phyloP scores from a whole-genome alignment of 2,888 invertebrate genomes.

The Petrolisthes manimaculis region DNA sequence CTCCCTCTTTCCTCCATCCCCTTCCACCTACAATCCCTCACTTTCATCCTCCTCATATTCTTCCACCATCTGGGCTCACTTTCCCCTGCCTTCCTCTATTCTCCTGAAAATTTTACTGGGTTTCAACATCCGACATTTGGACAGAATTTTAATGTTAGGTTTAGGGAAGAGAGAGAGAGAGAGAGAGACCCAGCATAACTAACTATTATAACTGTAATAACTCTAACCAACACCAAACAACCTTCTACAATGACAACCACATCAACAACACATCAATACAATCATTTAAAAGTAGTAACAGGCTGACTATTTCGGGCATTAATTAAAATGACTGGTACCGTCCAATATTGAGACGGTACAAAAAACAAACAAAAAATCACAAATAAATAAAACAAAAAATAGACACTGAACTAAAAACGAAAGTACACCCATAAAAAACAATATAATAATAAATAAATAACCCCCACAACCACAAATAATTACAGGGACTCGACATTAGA shows the following conservation, averaged over 20 bases:
- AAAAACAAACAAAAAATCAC: background rate
- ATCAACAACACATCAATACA: too few relatives aligned
- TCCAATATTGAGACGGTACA: too few relatives aligned
- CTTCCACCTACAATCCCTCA: background rate
- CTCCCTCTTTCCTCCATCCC: background rate
- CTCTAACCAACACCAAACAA: too few relatives aligned
- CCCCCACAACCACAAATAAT: too few relatives aligned
- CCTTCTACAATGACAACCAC: too few relatives aligned
- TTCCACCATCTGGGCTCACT: too few relatives aligned
- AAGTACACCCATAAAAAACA: background rate
- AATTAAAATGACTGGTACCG: too few relatives aligned
- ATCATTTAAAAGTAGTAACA: too few relatives aligned
- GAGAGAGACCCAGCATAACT: background rate
- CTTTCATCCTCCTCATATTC: background rate
- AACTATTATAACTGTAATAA: too few relatives aligned
- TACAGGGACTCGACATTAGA: too few relatives aligned
- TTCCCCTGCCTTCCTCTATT: background rate
- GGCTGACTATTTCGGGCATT: too few relatives aligned
- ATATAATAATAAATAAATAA: too few relatives aligned
- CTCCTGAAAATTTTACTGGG: background rate
- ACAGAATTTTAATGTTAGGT: background rate
- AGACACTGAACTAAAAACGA: background rate
- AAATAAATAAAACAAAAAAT: background rate
- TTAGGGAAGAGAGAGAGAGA: background rate
- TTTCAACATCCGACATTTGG: background rate